These are phyloP conservation scores for Alouatta palliata DNA, from an alignment of 2,113 vertebrate species.

Conservation along the genomic window DNA sequence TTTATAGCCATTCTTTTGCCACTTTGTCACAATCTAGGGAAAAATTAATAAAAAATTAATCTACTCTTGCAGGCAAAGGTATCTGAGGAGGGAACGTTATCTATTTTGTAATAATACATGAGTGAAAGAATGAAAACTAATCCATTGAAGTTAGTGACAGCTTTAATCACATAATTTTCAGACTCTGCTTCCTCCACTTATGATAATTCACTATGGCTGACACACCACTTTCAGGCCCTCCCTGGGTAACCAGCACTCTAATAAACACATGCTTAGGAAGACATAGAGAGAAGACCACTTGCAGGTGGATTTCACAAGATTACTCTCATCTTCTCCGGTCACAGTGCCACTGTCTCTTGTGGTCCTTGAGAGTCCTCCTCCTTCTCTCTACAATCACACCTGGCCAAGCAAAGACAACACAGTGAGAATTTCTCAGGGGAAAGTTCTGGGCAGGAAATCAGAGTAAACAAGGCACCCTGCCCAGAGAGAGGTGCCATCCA, in stretches of 20 bases:
- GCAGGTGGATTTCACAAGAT: neutral
- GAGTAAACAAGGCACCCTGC: rapidly evolving
- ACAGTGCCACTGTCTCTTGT: neutral
- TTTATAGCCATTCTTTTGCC: neutral
- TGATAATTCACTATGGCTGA: neutral
- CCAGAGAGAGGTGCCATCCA: neutral
- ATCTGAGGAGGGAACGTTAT: neutral
- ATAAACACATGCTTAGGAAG: neutral
- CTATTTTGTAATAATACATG: neutral
- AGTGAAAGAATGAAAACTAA: slow-evolving; percentile 11
- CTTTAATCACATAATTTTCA: neutral
- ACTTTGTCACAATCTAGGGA: neutral
- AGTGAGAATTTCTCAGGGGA: neutral
- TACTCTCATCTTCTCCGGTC: neutral
- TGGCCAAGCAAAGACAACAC: neutral
- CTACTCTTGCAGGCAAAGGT: neutral
- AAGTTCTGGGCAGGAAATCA: neutral
- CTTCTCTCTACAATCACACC: neutral
- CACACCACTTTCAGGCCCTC: neutral
- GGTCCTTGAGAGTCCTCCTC: neutral
- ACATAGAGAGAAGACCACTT: neutral
- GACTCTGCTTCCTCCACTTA: neutral
- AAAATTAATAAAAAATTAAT: neutral
- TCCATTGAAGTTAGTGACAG: neutral
- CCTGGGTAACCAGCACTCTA: neutral